Evolutionary conservation across 2,888 invertebrate species (phyloP).

Genomic region (Amphiduros pacificus): DNA sequence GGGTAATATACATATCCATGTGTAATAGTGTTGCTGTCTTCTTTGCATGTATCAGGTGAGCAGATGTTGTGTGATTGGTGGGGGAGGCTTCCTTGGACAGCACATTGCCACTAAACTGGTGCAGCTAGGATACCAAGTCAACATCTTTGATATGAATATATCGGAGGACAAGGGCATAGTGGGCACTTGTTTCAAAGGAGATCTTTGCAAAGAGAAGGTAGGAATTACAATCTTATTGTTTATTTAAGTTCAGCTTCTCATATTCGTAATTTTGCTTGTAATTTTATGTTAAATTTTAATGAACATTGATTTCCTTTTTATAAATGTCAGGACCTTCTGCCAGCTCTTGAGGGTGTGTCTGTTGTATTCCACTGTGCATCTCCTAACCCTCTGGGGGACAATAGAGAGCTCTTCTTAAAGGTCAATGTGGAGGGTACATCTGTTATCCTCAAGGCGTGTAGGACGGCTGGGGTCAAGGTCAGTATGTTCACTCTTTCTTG

Average conservation of each 20-base stretch:
- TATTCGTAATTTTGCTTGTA: background rate
- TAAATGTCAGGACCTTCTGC: constrained; percentile 35
- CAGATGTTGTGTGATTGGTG: constrained; percentile 44
- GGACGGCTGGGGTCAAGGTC: constrained; percentile 43
- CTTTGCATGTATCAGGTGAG: constrained; percentile 28
- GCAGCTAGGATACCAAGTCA: constrained; percentile 36
- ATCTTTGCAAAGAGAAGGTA: constrained; percentile 46
- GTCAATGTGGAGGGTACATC: constrained; percentile 47
- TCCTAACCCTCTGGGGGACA: constrained; percentile 44
- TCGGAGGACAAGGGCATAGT: constrained; percentile 34
- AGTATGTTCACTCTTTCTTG: background rate
- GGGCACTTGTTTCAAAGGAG: constrained; percentile 39
- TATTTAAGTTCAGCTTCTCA: background rate
- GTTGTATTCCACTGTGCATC: constrained; percentile 50
- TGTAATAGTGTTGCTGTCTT: too few species aligned
- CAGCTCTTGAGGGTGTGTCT: constrained; percentile 37
- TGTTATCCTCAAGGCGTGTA: constrained; percentile 40
- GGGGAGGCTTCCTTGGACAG: constrained; percentile 47
- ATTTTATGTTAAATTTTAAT: background rate
- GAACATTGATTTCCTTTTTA: background rate
- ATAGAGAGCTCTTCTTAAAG: constrained; percentile 43
- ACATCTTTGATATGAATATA: constrained; percentile 44
- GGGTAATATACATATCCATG: too few species aligned
- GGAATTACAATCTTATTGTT: background rate
- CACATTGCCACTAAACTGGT: constrained; percentile 44